These are phyloP conservation scores for Acronicta leporina DNA, from an alignment of 2,888 invertebrate genomes.

Conservation along the genomic window DNA sequence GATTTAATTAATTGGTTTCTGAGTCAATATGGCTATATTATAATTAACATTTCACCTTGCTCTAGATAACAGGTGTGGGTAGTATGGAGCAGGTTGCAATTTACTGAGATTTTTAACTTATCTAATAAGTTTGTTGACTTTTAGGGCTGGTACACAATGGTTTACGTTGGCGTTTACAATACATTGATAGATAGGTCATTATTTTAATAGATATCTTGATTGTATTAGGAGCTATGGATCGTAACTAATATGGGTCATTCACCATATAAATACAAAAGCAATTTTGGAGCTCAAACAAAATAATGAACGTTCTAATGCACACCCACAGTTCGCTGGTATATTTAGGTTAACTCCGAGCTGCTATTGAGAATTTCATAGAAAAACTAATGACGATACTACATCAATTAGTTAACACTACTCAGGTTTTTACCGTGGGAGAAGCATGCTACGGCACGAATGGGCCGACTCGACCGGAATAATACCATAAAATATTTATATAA, in stretches of 20 bases:
- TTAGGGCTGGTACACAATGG: constrained; percentile 6
- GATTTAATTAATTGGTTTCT: constrained; percentile 46
- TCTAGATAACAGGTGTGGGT: constrained; percentile 73
- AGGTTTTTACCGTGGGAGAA: too few species aligned
- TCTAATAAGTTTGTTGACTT: constrained; percentile 36
- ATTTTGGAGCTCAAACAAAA: too few species aligned
- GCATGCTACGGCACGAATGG: too few species aligned
- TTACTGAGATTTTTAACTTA: constrained; percentile 40
- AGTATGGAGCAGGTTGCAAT: constrained; percentile 40
- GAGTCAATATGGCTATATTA: constrained; percentile 70
- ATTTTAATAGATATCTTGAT: constrained; percentile 11
- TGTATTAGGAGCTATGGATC: not conserved
- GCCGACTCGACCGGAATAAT: too few species aligned
- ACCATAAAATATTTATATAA: too few species aligned
- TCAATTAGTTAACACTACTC: too few species aligned
- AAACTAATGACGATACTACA: too few species aligned
- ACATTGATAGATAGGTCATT: constrained; percentile 7
- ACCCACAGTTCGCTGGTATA: too few species aligned
- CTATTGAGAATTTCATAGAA: too few species aligned
- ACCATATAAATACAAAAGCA: too few species aligned
- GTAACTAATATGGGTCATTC: constrained; percentile 1
- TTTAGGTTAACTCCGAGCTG: too few species aligned
- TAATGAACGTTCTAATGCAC: too few species aligned
- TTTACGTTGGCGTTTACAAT: constrained; percentile 14
- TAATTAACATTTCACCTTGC: constrained; percentile 83